Evolutionary conservation across 2,113 vertebrate genomes (phyloP).

Genomic region (Glareola pratincola): DNA sequence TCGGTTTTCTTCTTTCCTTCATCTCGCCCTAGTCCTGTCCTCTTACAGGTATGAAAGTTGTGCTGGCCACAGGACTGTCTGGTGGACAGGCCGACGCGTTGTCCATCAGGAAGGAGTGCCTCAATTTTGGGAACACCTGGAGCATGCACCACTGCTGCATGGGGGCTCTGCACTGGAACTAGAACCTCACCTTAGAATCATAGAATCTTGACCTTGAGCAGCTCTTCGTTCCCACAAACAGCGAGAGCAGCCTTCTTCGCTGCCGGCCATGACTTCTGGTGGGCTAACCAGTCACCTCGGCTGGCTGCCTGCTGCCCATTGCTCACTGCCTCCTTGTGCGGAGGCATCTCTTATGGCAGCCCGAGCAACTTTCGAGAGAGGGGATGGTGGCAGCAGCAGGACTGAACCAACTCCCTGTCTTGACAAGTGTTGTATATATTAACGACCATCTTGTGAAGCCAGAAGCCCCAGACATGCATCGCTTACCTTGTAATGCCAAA

Average conservation of each 20-base stretch:
- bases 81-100: neutral
- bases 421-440: neutral
- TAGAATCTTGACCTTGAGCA: neutral
- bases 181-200: neutral
- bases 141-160: fast-evolving
- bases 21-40: neutral
- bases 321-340: neutral
- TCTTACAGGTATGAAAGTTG: neutral
- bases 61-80: neutral
- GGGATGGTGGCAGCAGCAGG: neutral
- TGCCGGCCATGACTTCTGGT: neutral
- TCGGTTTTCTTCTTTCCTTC: neutral
- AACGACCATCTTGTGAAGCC: neutral
- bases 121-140: neutral
- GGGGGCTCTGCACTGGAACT: neutral
- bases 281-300: neutral
- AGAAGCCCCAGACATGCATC: neutral
- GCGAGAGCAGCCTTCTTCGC: neutral
- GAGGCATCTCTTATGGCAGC: neutral
- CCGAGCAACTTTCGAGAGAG: neutral
- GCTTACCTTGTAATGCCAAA: neutral
- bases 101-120: neutral
- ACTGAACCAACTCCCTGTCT: neutral
- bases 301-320: neutral
- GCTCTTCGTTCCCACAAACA: neutral